Conservation (phyloP, 1,140 invertebrate species). For the Papilio polytes region DNA sequence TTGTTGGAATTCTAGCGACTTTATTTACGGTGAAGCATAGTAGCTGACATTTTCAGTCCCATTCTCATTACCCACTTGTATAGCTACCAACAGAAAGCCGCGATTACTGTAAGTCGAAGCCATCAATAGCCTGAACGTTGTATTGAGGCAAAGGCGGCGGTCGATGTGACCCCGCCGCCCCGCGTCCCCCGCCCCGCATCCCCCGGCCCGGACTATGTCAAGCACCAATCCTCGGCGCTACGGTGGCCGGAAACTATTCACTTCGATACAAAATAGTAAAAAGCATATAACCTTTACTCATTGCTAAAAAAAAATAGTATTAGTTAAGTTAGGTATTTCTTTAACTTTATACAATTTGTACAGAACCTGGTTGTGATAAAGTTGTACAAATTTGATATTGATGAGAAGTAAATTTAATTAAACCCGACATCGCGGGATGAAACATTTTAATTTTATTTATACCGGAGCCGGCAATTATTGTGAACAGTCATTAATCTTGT, state of each 20-base stretch:
- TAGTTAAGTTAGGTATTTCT: neutral
- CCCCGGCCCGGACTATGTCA: neutral
- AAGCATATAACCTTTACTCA: too few relatives aligned
- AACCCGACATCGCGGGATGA: neutral
- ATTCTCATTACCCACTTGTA: neutral
- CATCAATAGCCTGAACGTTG: slow-evolving; percentile 1
- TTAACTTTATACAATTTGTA: neutral
- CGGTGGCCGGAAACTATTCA: neutral
- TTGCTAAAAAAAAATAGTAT: too few relatives aligned
- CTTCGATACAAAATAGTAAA: neutral
- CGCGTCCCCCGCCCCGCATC: too few relatives aligned
- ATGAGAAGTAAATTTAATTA: slow-evolving; percentile 1
- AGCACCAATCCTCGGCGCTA: neutral
- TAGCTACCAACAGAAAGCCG: neutral
- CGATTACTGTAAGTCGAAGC: neutral
- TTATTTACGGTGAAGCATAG: neutral
- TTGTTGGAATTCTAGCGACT: neutral
- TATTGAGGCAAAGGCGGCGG: neutral
- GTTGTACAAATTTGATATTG: neutral
- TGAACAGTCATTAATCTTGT: neutral
- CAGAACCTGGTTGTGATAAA: neutral
- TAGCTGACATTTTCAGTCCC: neutral
- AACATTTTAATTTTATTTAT: slow-evolving; percentile 1
- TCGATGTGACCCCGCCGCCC: neutral
- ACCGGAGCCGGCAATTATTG: neutral